A percentile compares a stretch with the other conserved stretches of the same genome.
These are phyloP conservation scores for Epicampocera succincta DNA, from an alignment of 2,888 invertebrate species.

Conservation along the genomic window DNA sequence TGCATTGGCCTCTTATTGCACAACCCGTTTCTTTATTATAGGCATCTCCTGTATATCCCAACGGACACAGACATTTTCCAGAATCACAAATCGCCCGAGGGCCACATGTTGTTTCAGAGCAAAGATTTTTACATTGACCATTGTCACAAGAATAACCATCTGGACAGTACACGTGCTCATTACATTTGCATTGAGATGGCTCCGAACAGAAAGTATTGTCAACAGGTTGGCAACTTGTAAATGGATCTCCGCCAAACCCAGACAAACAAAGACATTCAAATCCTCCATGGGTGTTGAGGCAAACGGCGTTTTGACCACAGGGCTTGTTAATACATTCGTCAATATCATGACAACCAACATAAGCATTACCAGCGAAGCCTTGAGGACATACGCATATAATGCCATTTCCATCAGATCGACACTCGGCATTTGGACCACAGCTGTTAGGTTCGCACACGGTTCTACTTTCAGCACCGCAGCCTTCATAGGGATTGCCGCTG, in stretches of 20 bases:
- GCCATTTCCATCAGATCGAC: conserved; percentile 87
- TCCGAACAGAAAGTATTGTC: conserved; percentile 87
- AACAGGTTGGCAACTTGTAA: conserved; percentile 89
- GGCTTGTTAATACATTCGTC: conserved; percentile 91
- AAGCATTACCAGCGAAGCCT: conserved; percentile 93
- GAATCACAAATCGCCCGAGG: conserved; percentile 91
- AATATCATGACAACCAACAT: conserved; percentile 91
- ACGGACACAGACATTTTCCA: conserved; percentile 90
- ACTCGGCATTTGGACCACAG: conserved; percentile 91
- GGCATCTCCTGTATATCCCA: conserved; percentile 89
- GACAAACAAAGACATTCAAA: conserved; percentile 95
- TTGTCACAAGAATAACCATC: conserved; percentile 88
- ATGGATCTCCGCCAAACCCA: conserved; percentile 93
- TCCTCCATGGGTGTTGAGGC: conserved; percentile 93
- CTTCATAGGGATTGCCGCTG: conserved; percentile 93
- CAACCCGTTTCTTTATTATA: conserved; percentile 88
- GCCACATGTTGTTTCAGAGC: conserved; percentile 89
- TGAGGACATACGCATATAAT: conserved; percentile 91
- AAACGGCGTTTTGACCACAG: conserved; percentile 92
- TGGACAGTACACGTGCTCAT: conserved; percentile 88
- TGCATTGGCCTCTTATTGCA: conserved; percentile 88
- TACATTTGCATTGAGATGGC: conserved; percentile 87
- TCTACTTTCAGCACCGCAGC: conserved; percentile 88
- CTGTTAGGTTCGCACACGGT: conserved; percentile 87
- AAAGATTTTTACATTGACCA: conserved; percentile 89